Percentiles rank a stretch among this genome's conserved stretches.
Conservation (phyloP, 1,140 invertebrate species). For the Paralvinella palmiformis region DNA sequence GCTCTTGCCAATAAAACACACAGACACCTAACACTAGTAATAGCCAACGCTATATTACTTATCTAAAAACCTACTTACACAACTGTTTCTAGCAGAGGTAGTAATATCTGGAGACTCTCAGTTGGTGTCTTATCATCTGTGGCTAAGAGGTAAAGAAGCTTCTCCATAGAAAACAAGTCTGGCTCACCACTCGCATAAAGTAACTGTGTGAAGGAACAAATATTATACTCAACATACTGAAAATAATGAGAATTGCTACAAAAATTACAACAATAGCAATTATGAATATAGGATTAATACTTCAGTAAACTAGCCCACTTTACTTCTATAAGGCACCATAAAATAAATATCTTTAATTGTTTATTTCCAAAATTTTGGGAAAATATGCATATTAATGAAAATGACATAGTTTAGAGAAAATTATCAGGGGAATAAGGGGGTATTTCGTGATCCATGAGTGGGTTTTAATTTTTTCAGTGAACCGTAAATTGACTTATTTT, state of each 20-base stretch:
- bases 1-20: no score
- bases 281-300: constrained; percentile 5
- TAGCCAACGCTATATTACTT: neutral
- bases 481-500: no score
- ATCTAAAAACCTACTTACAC: constrained; percentile 30
- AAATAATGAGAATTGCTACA: neutral
- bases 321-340: neutral
- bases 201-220: constrained; percentile 58
- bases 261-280: neutral
- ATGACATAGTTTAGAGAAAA: no score
- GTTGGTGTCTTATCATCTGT: constrained; percentile 62
- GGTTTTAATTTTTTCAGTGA: no score
- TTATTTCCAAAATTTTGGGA: no score
- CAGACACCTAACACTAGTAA: neutral
- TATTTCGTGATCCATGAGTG: no score
- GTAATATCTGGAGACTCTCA: constrained; percentile 56
- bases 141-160: constrained; percentile 71
- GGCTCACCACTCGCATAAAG: constrained; percentile 79
- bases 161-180: constrained; percentile 83
- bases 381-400: no score
- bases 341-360: no score
- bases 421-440: no score
- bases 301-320: neutral
- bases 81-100: constrained; percentile 31
- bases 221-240: neutral